phyloP scores from a whole-genome alignment of 2,888 invertebrate genomes.

The Archaeoteleia sp. region DNA sequence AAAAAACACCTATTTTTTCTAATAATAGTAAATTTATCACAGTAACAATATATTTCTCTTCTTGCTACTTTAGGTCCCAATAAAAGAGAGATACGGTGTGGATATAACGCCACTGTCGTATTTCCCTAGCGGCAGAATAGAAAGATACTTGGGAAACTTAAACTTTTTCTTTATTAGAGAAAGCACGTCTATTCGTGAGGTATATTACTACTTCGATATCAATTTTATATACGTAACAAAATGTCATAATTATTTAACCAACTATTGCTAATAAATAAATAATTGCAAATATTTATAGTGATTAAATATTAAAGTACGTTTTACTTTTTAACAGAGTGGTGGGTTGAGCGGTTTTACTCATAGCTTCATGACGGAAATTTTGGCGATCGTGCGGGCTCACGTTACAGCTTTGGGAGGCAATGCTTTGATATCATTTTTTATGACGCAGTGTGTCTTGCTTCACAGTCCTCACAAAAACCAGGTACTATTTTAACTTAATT shows the following conservation, averaged over 20 bases:
- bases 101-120: constrained; percentile 89
- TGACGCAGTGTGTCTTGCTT: constrained; percentile 92
- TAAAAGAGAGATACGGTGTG: constrained; percentile 80
- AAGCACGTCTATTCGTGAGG: constrained; percentile 92
- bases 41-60: too few relatives aligned
- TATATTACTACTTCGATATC: too few relatives aligned
- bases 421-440: constrained; percentile 94
- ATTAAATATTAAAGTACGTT: too few relatives aligned
- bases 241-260: too few relatives aligned
- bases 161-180: constrained; percentile 97
- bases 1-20: too few relatives aligned
- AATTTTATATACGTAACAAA: constrained; percentile 2
- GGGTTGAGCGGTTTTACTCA: constrained; percentile 96
- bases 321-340: constrained; percentile 82
- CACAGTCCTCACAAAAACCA: constrained; percentile 98
- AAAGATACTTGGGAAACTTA: constrained; percentile 90
- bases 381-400: constrained; percentile 95
- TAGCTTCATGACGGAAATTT: constrained; percentile 93
- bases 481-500: constrained; percentile 76
- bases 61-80: constrained; percentile 64
- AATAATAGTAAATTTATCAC: too few relatives aligned
- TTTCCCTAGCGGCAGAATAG: constrained; percentile 85
- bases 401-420: constrained; percentile 95
- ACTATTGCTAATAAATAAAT: too few relatives aligned
- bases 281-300: constrained; percentile 15